Conservation (phyloP, 2,113 vertebrate genomes). For the Leptosomus discolor region DNA sequence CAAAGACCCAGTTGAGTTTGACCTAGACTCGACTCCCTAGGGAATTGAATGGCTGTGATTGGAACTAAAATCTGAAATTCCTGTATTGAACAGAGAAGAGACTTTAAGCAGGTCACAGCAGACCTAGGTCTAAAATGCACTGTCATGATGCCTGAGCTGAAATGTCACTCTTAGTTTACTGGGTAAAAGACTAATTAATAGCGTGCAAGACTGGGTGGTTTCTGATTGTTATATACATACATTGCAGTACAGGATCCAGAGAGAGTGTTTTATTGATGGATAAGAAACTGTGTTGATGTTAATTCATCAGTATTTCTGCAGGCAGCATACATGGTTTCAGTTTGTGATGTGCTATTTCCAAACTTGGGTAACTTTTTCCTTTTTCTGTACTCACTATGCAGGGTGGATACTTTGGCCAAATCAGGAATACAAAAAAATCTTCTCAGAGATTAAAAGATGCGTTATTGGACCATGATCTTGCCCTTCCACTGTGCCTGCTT, state of each 20-base stretch:
- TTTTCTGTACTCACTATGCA: slow-evolving; percentile 61
- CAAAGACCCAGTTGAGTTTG: not conserved
- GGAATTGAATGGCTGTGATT: not conserved
- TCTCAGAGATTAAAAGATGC: slow-evolving; percentile 96
- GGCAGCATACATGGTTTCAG: not conserved
- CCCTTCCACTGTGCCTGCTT: slow-evolving; percentile 92
- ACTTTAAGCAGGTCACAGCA: not conserved
- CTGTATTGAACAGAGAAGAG: not conserved
- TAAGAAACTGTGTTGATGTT: not conserved
- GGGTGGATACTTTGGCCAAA: slow-evolving; percentile 98
- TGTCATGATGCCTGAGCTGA: not conserved
- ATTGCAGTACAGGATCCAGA: not conserved
- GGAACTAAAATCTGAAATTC: not conserved
- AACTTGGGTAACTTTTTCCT: not conserved
- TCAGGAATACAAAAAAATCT: slow-evolving; percentile 98
- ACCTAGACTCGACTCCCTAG: not conserved
- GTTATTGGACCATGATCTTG: slow-evolving; percentile 91
- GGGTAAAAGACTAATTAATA: not conserved
- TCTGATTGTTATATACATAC: fast-evolving
- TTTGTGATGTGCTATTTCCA: not conserved
- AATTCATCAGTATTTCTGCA: not conserved
- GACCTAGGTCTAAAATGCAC: not conserved
- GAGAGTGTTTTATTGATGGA: not conserved
- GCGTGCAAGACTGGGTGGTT: not conserved
- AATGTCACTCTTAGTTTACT: not conserved